These are phyloP conservation scores for Diarsia rubi DNA, from an alignment of 2,888 invertebrate species.

Conservation along the genomic window DNA sequence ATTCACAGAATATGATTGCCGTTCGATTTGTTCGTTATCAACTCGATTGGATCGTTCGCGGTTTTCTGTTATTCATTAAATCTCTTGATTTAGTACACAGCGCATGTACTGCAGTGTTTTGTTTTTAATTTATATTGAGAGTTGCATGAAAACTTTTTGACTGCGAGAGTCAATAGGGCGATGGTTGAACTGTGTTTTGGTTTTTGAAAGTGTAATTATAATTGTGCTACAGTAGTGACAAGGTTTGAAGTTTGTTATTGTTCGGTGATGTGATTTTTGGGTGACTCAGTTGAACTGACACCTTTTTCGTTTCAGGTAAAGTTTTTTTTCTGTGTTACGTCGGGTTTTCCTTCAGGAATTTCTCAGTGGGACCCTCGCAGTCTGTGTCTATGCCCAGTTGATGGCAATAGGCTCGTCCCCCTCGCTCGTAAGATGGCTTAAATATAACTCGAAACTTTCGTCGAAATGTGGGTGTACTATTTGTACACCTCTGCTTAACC, in stretches of 20 bases:
- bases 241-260: background rate
- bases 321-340: background rate
- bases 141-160: background rate
- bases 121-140: background rate
- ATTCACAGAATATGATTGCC: conserved; percentile 48
- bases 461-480: too few species aligned
- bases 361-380: too few species aligned
- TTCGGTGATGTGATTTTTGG: conserved; percentile 2
- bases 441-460: too few species aligned
- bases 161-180: background rate
- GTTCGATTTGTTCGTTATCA: conserved; percentile 60
- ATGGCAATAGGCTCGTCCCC: too few species aligned
- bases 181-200: background rate
- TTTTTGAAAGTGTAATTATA: background rate
- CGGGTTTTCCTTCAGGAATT: too few species aligned
- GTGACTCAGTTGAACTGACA: background rate
- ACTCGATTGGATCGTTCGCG: conserved; percentile 38
- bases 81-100: conserved; percentile 40
- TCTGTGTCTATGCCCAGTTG: too few species aligned
- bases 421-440: too few species aligned
- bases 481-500: too few species aligned
- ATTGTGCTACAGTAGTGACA: background rate
- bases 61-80: conserved; percentile 60
- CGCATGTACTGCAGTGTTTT: conserved; percentile 24
- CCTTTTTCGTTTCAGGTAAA: background rate